Evolutionary conservation across 2,888 invertebrate species (phyloP).

Genomic region (Drepana falcataria): DNA sequence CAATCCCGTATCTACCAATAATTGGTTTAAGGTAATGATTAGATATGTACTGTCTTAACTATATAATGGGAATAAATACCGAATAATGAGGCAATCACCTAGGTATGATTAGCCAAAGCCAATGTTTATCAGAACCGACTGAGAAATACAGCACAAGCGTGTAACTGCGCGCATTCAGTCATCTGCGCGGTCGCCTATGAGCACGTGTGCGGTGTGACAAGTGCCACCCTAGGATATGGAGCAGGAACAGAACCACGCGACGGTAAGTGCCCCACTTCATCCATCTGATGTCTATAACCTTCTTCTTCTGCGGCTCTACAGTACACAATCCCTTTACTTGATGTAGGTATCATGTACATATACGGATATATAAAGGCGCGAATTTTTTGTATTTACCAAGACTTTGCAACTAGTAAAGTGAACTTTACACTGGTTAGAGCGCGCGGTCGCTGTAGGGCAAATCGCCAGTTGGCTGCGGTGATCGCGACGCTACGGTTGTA

Average conservation of each 20-base stretch:
- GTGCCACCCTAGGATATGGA: constrained; percentile 28
- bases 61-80: constrained; percentile 18
- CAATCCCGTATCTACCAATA: not conserved
- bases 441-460: constrained; percentile 60
- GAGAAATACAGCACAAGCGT: constrained; percentile 40
- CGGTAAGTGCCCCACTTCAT: constrained; percentile 35
- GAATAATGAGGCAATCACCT: constrained; percentile 34
- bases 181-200: constrained; percentile 34
- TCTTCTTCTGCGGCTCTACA: not conserved
- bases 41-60: constrained; percentile 16
- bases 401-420: constrained; percentile 44
- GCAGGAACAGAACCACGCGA: constrained; percentile 28
- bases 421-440: constrained; percentile 61
- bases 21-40: constrained; percentile 8
- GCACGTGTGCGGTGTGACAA: constrained; percentile 28
- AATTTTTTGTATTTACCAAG: constrained; percentile 32
- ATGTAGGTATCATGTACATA: not conserved
- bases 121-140: constrained; percentile 50
- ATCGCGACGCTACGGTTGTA: constrained; percentile 50
- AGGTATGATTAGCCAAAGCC: constrained; percentile 40
- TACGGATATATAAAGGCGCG: constrained; percentile 21
- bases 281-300: not conserved
- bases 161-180: constrained; percentile 36
- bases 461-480: constrained; percentile 70
- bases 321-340: no score